Conservation (phyloP, 2,888 invertebrate genomes). For the Diploptera punctata region DNA sequence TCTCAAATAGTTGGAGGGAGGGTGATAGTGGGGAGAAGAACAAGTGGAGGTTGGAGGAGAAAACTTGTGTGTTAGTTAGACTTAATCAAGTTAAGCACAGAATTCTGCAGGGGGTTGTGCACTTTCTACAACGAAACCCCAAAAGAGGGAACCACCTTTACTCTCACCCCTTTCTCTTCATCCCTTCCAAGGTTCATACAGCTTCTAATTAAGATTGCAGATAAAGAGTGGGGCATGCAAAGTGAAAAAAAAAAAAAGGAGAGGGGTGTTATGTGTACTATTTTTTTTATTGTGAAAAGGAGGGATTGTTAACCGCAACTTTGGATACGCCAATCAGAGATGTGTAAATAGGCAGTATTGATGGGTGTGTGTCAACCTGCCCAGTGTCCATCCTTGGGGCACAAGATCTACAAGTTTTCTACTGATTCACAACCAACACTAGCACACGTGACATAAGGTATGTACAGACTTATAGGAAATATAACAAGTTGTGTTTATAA, state of each 20-base stretch:
- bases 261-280: not conserved
- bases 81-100: slow-evolving; percentile 7
- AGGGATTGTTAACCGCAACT: not conserved
- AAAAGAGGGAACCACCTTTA: not conserved
- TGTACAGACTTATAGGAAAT: too few relatives aligned
- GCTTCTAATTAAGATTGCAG: slow-evolving; percentile 17
- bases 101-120: not conserved
- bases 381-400: not conserved
- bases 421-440: too few relatives aligned
- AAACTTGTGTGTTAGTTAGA: not conserved
- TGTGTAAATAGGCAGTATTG: not conserved
- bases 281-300: not conserved
- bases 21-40: not conserved
- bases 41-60: not conserved
- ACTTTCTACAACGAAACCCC: not conserved
- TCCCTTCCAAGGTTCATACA: slow-evolving; percentile 12
- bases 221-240: not conserved
- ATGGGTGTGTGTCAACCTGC: not conserved
- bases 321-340: slow-evolving; percentile 8
- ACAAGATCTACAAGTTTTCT: not conserved
- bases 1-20: not conserved
- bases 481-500: too few relatives aligned
- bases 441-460: too few relatives aligned
- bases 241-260: not conserved
- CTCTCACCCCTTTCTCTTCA: slow-evolving; percentile 6